Evolutionary conservation across 2,888 invertebrate genomes (phyloP).

Genomic region (Hydrotaea cyrtoneurina): DNA sequence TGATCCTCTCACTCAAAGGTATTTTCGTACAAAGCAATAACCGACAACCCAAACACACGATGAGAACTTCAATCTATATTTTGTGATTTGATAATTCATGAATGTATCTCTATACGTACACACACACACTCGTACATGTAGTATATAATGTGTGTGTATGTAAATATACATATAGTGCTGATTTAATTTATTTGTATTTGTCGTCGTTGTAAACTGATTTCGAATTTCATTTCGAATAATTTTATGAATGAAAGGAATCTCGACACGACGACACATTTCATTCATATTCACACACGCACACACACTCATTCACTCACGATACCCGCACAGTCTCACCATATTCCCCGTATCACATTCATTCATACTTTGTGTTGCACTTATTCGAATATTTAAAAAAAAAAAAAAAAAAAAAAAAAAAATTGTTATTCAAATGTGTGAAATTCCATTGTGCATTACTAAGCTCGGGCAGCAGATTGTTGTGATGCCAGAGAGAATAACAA

Average conservation of each 20-base stretch:
- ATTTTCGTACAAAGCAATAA: too few species aligned
- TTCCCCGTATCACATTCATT: background rate
- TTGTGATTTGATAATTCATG: background rate
- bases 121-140: too few species aligned
- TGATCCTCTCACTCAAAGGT: too few species aligned
- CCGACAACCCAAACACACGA: too few species aligned
- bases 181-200: background rate
- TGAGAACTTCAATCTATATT: background rate
- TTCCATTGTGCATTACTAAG: slow-evolving; percentile 35
- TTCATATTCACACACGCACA: slow-evolving; percentile 13
- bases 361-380: background rate
- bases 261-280: slow-evolving; percentile 2
- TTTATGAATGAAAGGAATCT: slow-evolving; percentile 49
- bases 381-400: background rate
- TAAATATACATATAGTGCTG: background rate
- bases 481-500: too few species aligned
- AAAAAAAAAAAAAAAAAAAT: background rate
- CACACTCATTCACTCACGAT: background rate
- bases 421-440: slow-evolving; percentile 33
- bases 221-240: slow-evolving; percentile 38
- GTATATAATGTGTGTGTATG: background rate
- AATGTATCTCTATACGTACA: background rate
- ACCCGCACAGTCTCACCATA: background rate
- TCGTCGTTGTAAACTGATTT: slow-evolving; percentile 42
- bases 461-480: background rate